A percentile compares a stretch with the other conserved stretches of the same genome.
Evolutionary conservation across 2,113 vertebrate genomes (phyloP).

Genomic region (Bombycilla garrulus): DNA sequence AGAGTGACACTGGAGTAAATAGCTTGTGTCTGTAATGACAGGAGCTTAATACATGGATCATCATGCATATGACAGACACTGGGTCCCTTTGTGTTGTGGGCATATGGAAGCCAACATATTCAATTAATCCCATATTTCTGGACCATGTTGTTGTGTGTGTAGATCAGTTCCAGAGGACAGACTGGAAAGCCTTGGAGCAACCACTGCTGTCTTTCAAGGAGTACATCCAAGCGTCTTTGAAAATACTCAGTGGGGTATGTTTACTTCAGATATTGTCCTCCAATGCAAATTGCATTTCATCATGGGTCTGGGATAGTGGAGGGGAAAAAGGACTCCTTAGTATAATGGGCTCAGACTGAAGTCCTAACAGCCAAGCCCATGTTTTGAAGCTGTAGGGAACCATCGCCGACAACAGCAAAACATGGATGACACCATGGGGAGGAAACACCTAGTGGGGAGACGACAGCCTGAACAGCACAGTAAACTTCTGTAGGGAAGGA

Average conservation of each 20-base stretch:
- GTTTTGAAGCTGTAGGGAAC: neutral
- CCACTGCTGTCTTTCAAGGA: neutral
- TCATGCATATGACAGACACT: neutral
- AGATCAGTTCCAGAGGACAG: neutral
- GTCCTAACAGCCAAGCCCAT: neutral
- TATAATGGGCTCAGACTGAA: neutral
- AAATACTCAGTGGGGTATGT: neutral
- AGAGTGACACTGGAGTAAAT: neutral
- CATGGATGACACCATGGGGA: neutral
- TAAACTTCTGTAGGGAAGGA: neutral
- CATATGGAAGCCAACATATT: neutral
- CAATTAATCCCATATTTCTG: neutral
- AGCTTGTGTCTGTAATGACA: neutral
- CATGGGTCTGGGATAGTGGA: neutral
- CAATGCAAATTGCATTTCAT: neutral
- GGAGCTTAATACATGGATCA: neutral
- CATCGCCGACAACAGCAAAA: neutral
- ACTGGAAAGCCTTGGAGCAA: neutral
- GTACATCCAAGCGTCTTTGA: neutral
- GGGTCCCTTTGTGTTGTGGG: neutral
- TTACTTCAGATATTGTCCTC: neutral
- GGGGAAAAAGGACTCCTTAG: neutral
- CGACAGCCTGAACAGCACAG: neutral
- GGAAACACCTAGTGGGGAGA: neutral
- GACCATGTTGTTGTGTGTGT: neutral